Evolutionary conservation across 2,888 invertebrate genomes (phyloP), one percentile per base, ranked within the genome.

Genomic region (Alcis repandata): DNA sequence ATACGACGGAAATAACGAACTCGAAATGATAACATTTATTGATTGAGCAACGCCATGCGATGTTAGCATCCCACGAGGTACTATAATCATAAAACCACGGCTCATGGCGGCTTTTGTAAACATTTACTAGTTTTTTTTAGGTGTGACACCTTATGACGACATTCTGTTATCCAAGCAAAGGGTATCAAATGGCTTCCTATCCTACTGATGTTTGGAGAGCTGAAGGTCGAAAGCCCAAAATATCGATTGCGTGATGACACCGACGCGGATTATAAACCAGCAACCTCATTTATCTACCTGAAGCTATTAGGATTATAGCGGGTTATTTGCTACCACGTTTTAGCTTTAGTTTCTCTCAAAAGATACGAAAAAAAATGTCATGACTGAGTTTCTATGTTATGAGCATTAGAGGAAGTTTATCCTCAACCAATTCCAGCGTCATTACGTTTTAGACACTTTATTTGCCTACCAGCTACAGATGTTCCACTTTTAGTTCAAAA

Each of bases 111-210:
- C 56, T 71, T 67, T 65, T 63, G 68, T 72, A 70, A 74, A 71
- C 71, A 75, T 69, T 71, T 60, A 68, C 57, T 10, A 67, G 15
- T 76, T 80, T 79, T 78, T 78, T 77, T 80, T 79, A 79, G 75
- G 61, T 61, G 76, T 81, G 82, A 80, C 79, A 75, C 51, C 62
- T 67, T 63, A 71, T 69, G 70, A 74, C 73, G 68, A 65, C 71
- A 72, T 69, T 66, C 59, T 67, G 63, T 68, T 66, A 59, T 59
- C 53, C 45, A 59, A 68, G 57, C 59, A 70, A 68, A 73, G 73
- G 74, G 68, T 73, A 78, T 67, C 68, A 68, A 72, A 67, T 69
- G 65, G 66, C 74, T 68, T 62, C 67, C 69, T 76, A 73, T 62
- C 67, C 69, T 76, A 73, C 73, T 72, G 68, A 73, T 68, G 69